phyloP scores from a whole-genome alignment of 2,113 vertebrate species.

The Thamnaconus septentrionalis region DNA sequence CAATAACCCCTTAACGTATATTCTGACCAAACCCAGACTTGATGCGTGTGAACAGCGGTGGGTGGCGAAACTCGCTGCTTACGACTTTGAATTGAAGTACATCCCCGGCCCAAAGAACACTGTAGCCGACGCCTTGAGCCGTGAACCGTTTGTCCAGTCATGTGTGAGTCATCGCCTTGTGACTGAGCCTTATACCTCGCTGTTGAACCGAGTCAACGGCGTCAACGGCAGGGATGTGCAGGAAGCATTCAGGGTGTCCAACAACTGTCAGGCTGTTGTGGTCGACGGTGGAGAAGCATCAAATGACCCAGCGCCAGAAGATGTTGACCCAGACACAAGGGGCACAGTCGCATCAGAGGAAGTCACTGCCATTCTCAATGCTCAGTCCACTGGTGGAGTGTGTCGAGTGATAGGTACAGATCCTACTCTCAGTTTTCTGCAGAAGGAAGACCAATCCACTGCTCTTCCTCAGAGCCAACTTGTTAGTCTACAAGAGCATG shows the following conservation, averaged over 20 bases:
- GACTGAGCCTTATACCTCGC: conserved; percentile 10
- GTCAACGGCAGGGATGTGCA: conserved; percentile 10
- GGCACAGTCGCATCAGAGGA: conserved; percentile 2
- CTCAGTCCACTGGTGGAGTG: not conserved
- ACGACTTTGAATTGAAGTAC: no score
- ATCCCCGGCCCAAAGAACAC: no score
- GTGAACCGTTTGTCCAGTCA: conserved; percentile 15
- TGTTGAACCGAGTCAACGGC: conserved; percentile 10
- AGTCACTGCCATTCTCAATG: not conserved
- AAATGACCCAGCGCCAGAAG: not conserved
- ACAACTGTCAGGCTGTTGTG: conserved; percentile 14
- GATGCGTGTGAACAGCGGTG: no score
- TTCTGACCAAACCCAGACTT: no score
- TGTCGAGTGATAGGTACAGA: not conserved
- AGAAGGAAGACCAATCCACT: not conserved
- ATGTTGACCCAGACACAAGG: not conserved
- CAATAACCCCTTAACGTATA: no score
- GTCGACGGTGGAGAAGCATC: no score
- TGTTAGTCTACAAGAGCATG: conserved; percentile 6
- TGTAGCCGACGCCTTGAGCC: no score
- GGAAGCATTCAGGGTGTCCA: conserved; percentile 9
- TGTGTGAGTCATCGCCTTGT: conserved; percentile 10
- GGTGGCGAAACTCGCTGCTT: no score
- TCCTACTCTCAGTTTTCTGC: not conserved
- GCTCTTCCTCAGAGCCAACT: not conserved